Evolutionary conservation across 2,113 vertebrate genomes (phyloP), one percentile per base, ranked within the genome.

Genomic region (Sinocyclocheilus rhinocerous): DNA sequence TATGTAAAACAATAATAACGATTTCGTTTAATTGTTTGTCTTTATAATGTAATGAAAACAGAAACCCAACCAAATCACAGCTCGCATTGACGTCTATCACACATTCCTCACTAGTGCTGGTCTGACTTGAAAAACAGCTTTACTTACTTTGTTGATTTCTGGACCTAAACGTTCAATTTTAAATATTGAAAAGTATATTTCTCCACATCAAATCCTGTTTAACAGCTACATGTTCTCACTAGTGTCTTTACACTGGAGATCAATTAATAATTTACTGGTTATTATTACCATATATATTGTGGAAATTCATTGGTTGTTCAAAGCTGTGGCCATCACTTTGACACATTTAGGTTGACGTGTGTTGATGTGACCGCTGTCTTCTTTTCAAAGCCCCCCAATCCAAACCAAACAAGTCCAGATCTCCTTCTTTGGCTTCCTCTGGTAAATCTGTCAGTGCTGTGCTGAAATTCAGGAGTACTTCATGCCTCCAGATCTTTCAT

Each of bases 381-480:
- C 89, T 88, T 83, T 0, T 39, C 83, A n/a, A 55, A 85, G 36
- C 55, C 39, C 78, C 84, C 57, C 10, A 6, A 67, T 79, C 45
- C 89, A 92, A 84, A 91, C 88, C 50, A 90, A 92, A 90, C 88
- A 89, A 84, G 73, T 77, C 88, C 80, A 75, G 45, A 45, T 85
- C 65, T 59, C 87, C 88, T 76, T 75, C 76, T 85, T 80, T 83
- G 80, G 76, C 79, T 89, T 89, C 73, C 69, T 80, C 84, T 89
- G 87, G 82, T 92, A 92, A 93, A 91, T 92, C 91, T 91, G 91
- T 92, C 91, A 91, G 83, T 90, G 84, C 75, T 78, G 80, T 86
- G 86, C 87, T 89, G 57, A 90, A 91, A 86, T 45, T 50, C 24
- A 4, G 42, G 73, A 7, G 15, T 26, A 82, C 80, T 79, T 22